These are phyloP conservation scores for Trachemys scripta DNA, from an alignment of 2,113 vertebrate genomes.

Conservation along the genomic window DNA sequence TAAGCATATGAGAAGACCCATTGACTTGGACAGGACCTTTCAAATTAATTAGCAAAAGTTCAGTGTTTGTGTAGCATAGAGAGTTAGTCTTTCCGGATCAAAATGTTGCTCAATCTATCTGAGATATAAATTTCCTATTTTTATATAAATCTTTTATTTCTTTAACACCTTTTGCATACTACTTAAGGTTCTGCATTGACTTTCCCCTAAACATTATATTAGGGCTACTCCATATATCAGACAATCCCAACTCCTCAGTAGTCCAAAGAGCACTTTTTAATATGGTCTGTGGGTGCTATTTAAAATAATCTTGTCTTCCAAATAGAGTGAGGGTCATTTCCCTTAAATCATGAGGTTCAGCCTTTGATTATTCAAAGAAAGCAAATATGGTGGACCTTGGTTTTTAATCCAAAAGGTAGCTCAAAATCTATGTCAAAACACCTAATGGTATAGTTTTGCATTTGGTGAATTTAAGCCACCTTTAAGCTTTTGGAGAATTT, in stretches of 20 bases:
- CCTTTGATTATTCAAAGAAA: background rate
- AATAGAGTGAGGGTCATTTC: background rate
- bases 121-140: background rate
- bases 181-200: background rate
- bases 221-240: background rate
- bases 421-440: background rate
- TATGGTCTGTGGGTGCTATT: background rate
- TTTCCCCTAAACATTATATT: background rate
- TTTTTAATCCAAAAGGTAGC: background rate
- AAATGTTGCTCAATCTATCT: background rate
- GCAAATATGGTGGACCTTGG: background rate
- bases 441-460: background rate
- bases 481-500: background rate
- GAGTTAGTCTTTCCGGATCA: background rate
- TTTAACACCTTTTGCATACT: background rate
- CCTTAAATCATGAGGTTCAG: background rate
- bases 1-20: background rate
- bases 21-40: background rate
- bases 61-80: background rate
- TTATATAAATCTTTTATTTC: slow-evolving; percentile 15
- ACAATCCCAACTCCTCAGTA: slow-evolving; percentile 22
- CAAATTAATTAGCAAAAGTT: background rate
- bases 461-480: background rate
- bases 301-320: background rate
- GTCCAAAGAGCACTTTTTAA: background rate